Evolutionary conservation across 2,888 invertebrate genomes (phyloP), one percentile per base, ranked within the genome.

Genomic region (Carterocephalus palaemon): DNA sequence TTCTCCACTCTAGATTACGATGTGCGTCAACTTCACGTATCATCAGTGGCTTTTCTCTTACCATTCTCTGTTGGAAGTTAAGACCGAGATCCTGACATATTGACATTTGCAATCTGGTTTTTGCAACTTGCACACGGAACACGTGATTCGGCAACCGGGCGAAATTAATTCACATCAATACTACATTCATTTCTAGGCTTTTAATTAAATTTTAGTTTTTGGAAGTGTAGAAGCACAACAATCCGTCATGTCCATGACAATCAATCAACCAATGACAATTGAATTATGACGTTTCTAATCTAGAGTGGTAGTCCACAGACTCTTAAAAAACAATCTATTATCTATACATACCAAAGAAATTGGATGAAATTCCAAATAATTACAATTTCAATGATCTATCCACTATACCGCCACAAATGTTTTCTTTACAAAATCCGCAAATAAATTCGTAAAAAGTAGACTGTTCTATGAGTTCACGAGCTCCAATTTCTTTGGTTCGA

Each of bases 61-160:
- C 86, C 86, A 86, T 86, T 86, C 86, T 86, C 80, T 86, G 85
- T 78, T 86, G 86, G 84, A 86, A 86, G 75, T 85, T 86, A 86
- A 85, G 84, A 81, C 86, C 85, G 77, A 86, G 83, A 82, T 86
- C 86, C 84, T 85, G 86, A 84, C 86, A 86, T 86, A 86, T 86
- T 86, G 86, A 86, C 86, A 86, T 86, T 86, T 85, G 86, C 84
- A 84, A 83, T 80, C 77, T 73, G 76, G 80, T 83, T 78, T 64
- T 71, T 63, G 60, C 61, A 60, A 72, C 76, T 73, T 71, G 64
- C 59, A 58, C 56, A 62, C 62, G 64, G 61, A 75, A 77, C 64
- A 74, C 56, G 63, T 62, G 59, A 61, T 65, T 57, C 51, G 65
- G 56, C 57, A 53, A 57, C 60, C 47, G 51, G 60, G 67, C 54